Percentiles rank a stretch among this genome's conserved stretches.
Conservation (phyloP, 2,113 vertebrate genomes). For the Plotosus lineatus region DNA sequence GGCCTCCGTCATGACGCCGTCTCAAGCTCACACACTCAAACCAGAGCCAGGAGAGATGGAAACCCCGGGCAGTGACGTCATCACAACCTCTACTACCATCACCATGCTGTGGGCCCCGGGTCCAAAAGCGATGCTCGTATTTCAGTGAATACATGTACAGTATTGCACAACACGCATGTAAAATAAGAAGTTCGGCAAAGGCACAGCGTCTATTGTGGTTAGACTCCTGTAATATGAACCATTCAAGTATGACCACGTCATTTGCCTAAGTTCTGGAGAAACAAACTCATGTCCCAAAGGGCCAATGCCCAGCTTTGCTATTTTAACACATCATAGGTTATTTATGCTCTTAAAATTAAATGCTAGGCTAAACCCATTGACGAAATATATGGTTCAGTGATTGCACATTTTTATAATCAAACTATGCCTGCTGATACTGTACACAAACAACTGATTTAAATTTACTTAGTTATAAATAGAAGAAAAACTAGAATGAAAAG, state of each 20-base stretch:
- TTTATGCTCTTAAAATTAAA: not conserved
- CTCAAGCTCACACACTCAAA: slow-evolving; percentile 62
- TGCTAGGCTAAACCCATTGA: not conserved
- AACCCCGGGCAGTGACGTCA: slow-evolving; percentile 80
- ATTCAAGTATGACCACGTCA: not conserved
- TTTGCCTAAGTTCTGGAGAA: not conserved
- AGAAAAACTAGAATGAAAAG: too few relatives aligned
- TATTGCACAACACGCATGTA: not conserved
- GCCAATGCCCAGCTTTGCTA: not conserved
- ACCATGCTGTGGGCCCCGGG: not conserved
- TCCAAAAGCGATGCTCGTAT: not conserved
- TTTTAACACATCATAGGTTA: not conserved
- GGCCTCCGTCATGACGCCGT: slow-evolving; percentile 80
- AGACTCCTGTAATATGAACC: not conserved
- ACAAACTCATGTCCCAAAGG: not conserved
- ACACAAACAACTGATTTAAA: too few relatives aligned
- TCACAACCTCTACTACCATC: not conserved
- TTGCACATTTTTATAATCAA: not conserved
- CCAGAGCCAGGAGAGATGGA: slow-evolving; percentile 65
- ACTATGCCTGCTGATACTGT: not conserved
- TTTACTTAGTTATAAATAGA: too few relatives aligned
- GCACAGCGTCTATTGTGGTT: not conserved
- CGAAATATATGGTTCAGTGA: not conserved
- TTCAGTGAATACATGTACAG: too few relatives aligned
- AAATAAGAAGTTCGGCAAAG: not conserved